A percentile compares a stretch with the other conserved stretches of the same genome.
These are phyloP conservation scores for Maniola hyperantus DNA, from an alignment of 2,888 invertebrate species.

Conservation along the genomic window DNA sequence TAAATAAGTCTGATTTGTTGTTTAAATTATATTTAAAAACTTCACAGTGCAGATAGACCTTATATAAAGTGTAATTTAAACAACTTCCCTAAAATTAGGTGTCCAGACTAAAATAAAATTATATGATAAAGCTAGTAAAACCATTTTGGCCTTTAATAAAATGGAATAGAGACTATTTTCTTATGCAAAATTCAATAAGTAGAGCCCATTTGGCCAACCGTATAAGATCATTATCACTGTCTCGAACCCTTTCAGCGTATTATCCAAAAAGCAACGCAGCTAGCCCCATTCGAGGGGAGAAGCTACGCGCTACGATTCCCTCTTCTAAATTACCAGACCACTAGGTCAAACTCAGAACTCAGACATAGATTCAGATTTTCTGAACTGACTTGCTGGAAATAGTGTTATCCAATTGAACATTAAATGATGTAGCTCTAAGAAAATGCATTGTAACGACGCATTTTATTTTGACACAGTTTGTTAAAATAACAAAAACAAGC, in stretches of 20 bases:
- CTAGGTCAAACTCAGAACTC: background rate
- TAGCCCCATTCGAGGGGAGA: background rate
- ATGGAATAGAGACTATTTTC: slow-evolving; percentile 18
- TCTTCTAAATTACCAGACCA: background rate
- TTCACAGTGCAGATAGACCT: slow-evolving; percentile 15
- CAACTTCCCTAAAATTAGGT: slow-evolving; percentile 15
- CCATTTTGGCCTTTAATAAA: slow-evolving; percentile 7
- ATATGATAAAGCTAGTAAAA: slow-evolving; percentile 17
- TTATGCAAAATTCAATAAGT: slow-evolving; percentile 16
- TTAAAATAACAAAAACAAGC: too few species aligned
- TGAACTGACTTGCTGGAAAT: too few species aligned
- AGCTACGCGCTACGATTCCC: background rate
- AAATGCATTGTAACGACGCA: too few species aligned
- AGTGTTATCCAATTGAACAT: too few species aligned
- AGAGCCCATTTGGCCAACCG: slow-evolving; percentile 15
- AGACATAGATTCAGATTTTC: too few species aligned
- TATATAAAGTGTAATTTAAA: slow-evolving; percentile 7
- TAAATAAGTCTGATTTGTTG: too few species aligned
- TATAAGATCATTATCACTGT: slow-evolving; percentile 33
- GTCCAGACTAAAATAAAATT: slow-evolving; percentile 6
- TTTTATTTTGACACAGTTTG: too few species aligned
- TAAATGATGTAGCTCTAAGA: too few species aligned
- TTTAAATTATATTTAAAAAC: background rate
- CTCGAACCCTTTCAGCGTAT: slow-evolving; percentile 42
- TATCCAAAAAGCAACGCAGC: slow-evolving; percentile 15